Conservation (phyloP, 2,797 vertebrate genomes). For the Sarcoramphus papa region DNA sequence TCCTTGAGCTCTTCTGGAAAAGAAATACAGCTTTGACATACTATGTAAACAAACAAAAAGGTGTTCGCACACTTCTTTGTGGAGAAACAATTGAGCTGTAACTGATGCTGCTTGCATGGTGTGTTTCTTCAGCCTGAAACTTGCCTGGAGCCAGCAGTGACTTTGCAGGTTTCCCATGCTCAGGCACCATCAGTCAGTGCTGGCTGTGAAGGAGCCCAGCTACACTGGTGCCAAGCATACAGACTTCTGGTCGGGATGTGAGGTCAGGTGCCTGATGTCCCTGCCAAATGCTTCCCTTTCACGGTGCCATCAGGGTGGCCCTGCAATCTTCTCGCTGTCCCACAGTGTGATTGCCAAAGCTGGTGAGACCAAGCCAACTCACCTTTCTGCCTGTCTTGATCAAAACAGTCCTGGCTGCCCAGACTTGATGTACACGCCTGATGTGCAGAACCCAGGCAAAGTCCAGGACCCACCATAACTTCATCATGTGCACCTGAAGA, state of each 20-base stretch:
- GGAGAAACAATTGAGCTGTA: slow-evolving; percentile 46
- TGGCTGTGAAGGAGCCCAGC: neutral
- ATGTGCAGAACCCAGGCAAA: neutral
- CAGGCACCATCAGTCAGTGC: neutral
- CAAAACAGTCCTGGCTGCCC: neutral
- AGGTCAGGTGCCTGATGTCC: neutral
- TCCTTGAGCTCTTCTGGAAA: neutral
- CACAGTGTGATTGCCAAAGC: neutral
- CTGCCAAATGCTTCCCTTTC: neutral
- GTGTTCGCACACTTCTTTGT: slow-evolving; percentile 30
- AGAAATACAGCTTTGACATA: neutral
- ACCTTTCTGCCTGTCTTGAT: neutral
- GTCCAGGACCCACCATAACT: neutral
- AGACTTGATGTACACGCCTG: neutral
- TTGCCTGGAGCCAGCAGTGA: slow-evolving; percentile 1
- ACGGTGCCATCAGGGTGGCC: neutral
- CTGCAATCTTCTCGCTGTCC: neutral
- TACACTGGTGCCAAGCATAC: neutral
- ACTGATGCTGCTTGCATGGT: neutral
- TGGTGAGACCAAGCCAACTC: neutral
- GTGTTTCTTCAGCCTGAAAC: neutral
- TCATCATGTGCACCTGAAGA: neutral
- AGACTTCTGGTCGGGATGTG: neutral
- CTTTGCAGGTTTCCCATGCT: neutral
- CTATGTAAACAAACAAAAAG: slow-evolving; percentile 1